Percentiles rank a stretch among this genome's conserved stretches.
phyloP scores from a whole-genome alignment of 2,797 vertebrate genomes.

The Diplodus sargus region DNA sequence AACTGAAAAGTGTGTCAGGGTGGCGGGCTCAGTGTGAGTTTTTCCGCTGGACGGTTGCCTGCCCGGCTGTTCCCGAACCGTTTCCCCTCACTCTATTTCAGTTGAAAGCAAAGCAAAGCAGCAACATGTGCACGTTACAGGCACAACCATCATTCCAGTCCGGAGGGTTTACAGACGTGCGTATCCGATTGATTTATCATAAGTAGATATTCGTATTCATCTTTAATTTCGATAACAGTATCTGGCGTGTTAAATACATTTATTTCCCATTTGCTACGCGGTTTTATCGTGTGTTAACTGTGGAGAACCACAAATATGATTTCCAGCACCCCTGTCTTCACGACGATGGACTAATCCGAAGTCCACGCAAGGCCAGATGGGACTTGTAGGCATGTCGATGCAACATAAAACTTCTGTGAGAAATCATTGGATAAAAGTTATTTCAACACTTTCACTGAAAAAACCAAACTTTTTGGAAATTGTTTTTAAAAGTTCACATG shows the following conservation, averaged over 20 bases:
- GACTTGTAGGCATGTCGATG: constrained; percentile 63
- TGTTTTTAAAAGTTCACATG: background rate
- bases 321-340: constrained; percentile 27
- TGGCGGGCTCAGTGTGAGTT: constrained; percentile 82
- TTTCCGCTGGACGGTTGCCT: constrained; percentile 82
- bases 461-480: background rate
- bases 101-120: constrained; percentile 84
- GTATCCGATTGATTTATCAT: background rate
- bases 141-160: constrained; percentile 44
- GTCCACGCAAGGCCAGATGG: constrained; percentile 49
- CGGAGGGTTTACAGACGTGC: constrained; percentile 25
- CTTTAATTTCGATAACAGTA: fast-evolving
- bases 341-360: constrained; percentile 58
- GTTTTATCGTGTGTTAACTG: background rate
- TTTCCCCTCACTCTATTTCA: constrained; percentile 83
- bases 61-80: constrained; percentile 81
- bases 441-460: background rate
- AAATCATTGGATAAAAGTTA: constrained; percentile 10
- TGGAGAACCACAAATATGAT: background rate
- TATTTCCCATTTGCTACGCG: fast-evolving
- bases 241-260: fast-evolving
- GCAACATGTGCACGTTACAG: constrained; percentile 89
- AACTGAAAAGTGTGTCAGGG: constrained; percentile 75
- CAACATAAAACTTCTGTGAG: background rate
- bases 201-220: fast-evolving